Evolutionary conservation across 1,140 invertebrate genomes (phyloP).

Genomic region (Belonocnema kinseyi): DNA sequence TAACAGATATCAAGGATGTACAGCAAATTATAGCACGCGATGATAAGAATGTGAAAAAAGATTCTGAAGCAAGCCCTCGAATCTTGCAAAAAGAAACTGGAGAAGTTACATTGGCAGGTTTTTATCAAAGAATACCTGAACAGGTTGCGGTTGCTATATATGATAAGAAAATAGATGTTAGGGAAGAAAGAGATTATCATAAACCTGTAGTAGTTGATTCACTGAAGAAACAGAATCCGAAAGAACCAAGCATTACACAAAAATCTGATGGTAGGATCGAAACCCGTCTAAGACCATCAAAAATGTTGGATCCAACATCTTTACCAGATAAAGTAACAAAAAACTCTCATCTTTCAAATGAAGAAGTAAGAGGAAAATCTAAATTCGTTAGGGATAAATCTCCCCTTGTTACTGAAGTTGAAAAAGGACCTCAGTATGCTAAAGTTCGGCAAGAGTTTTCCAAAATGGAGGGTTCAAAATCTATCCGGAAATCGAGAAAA

Average conservation of each 20-base stretch:
- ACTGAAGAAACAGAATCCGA: neutral
- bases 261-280: neutral
- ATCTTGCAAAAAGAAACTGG: neutral
- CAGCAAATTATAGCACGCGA: constrained; percentile 40
- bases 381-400: neutral
- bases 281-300: neutral
- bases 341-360: neutral
- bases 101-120: neutral
- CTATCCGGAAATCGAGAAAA: neutral
- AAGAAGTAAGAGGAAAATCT: neutral
- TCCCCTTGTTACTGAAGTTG: neutral
- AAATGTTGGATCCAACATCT: constrained; percentile 2
- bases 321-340: constrained; percentile 1
- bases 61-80: neutral
- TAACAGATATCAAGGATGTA: constrained; percentile 39
- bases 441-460: too few relatives aligned
- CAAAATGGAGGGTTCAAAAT: too few relatives aligned
- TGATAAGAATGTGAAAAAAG: constrained; percentile 34
- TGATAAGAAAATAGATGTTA: too few relatives aligned
- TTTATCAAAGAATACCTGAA: neutral
- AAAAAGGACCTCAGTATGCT: too few relatives aligned
- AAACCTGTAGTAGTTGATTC: neutral
- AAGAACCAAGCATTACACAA: neutral
- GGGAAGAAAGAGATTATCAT: too few relatives aligned
- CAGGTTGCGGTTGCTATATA: too few relatives aligned